phyloP scores from a whole-genome alignment of 2,797 vertebrate species.

The Nyctibius grandis region DNA sequence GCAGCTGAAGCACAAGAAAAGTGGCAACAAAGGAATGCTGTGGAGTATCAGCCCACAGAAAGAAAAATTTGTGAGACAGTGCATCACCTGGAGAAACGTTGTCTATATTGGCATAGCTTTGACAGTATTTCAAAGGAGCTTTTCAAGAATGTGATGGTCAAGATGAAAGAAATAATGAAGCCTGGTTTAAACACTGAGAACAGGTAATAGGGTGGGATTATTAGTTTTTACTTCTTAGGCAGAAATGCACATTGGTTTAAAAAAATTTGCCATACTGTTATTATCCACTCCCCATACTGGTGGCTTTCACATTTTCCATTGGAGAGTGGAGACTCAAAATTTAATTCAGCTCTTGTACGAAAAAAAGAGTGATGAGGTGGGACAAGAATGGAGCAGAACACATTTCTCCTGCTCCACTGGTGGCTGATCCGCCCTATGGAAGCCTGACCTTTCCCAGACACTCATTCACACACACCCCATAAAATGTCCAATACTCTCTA shows the following conservation, averaged over 20 bases:
- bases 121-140: neutral
- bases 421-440: neutral
- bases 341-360: neutral
- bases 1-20: neutral
- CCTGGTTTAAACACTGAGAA: neutral
- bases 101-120: neutral
- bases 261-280: neutral
- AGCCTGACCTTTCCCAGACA: neutral
- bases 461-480: neutral
- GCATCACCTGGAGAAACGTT: neutral
- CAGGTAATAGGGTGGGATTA: neutral
- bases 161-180: neutral
- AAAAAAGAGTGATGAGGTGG: neutral
- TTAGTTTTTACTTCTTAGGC: neutral
- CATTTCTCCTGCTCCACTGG: neutral
- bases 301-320: neutral
- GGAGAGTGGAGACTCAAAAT: neutral
- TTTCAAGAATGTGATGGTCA: neutral
- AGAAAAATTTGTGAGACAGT: neutral
- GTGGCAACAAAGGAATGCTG: neutral
- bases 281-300: neutral
- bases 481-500: neutral
- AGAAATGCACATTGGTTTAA: neutral
- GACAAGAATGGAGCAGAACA: neutral
- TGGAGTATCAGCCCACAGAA: neutral